Evolutionary conservation across 2,113 vertebrate genomes (phyloP).

Genomic region (Morone chrysops): DNA sequence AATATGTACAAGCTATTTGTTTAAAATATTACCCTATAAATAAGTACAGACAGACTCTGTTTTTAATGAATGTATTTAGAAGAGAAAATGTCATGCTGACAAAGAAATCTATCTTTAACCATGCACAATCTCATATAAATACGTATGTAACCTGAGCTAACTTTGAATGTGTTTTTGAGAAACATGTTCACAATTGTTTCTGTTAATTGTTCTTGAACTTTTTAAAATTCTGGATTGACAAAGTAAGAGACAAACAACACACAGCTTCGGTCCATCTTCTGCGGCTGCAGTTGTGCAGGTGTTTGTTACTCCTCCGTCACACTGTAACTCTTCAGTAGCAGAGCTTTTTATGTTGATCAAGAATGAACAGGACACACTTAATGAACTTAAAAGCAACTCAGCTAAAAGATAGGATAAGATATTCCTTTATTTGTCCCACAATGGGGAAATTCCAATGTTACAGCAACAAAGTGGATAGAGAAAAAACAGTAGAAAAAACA

Average conservation of each 20-base stretch:
- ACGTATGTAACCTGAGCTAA: not conserved
- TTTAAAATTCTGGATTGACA: not conserved
- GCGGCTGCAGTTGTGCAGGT: not conserved
- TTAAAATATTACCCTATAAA: not conserved
- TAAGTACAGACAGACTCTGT: not conserved
- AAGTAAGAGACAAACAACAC: not conserved
- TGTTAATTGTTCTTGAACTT: not conserved
- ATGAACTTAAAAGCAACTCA: not conserved
- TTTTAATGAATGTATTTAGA: not conserved
- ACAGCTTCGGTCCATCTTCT: not conserved
- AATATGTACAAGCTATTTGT: not conserved
- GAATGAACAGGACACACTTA: not conserved
- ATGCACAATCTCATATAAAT: not conserved
- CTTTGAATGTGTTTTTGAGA: not conserved
- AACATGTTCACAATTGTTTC: not conserved
- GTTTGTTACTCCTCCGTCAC: not conserved
- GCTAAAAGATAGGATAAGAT: no score
- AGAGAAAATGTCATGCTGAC: not conserved
- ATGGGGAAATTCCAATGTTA: no score
- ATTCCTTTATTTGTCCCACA: no score
- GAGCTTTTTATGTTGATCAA: conserved; percentile 3
- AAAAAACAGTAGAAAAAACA: not conserved
- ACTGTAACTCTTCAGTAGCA: no score
- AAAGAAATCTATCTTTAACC: not conserved
- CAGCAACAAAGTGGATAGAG: no score